A percentile compares a stretch with the other conserved stretches of the same genome.
Conservation (phyloP, 2,888 invertebrate genomes). For the Agrotis ipsilon region DNA sequence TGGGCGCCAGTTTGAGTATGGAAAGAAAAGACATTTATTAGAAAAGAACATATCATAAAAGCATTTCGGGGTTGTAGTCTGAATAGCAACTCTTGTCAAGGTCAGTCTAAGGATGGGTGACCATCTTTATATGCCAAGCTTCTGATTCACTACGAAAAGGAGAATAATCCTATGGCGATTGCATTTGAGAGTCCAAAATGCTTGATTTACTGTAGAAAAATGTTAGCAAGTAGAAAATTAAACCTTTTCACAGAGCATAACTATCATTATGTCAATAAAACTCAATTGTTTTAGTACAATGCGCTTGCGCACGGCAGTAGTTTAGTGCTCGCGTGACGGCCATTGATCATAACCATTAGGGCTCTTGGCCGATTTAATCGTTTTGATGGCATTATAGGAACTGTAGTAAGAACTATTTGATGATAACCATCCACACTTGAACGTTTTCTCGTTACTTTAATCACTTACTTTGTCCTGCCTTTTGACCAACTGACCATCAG, state of each 20-base stretch:
- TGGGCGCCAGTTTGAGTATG: background rate
- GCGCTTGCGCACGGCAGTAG: constrained; percentile 49
- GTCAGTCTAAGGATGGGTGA: background rate
- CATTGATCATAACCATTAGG: constrained; percentile 38
- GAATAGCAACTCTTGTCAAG: background rate
- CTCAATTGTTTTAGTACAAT: constrained; percentile 67
- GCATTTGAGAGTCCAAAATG: background rate
- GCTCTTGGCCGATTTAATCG: constrained; percentile 11
- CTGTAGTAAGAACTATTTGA: constrained; percentile 2
- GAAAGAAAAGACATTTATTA: too few species aligned
- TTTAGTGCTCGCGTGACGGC: constrained; percentile 57
- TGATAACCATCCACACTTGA: too few species aligned
- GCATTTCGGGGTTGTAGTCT: too few species aligned
- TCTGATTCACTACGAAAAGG: too few species aligned
- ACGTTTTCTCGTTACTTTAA: too few species aligned
- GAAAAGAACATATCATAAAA: too few species aligned
- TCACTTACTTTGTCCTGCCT: too few species aligned
- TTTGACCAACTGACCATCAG: too few species aligned
- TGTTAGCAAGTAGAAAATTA: background rate
- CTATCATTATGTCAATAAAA: constrained; percentile 59
- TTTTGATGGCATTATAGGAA: constrained; percentile 11
- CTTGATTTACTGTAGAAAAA: background rate
- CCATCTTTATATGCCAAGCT: background rate
- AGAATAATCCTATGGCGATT: too few species aligned
- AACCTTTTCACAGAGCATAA: constrained; percentile 7